Percentiles rank a stretch among this genome's conserved stretches.
phyloP scores from a whole-genome alignment of 2,888 invertebrate species.

The Syrista parreyssii region DNA sequence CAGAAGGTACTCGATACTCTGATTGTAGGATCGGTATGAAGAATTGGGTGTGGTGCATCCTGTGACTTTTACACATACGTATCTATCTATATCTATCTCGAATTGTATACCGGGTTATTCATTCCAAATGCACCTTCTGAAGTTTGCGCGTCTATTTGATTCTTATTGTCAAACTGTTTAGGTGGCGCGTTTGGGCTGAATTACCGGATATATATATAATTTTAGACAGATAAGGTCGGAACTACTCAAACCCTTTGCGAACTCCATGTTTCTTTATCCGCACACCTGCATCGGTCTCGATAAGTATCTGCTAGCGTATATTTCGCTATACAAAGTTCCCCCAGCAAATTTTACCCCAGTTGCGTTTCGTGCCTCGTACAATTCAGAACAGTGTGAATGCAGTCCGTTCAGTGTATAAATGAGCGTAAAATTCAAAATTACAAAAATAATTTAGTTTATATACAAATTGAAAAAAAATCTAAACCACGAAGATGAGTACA shows the following conservation, averaged over 20 bases:
- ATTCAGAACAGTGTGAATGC: not conserved
- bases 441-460: no score
- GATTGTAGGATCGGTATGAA: not conserved
- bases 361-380: not conserved
- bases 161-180: no score
- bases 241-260: not conserved
- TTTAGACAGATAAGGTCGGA: not conserved
- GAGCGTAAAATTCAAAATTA: not conserved
- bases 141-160: not conserved
- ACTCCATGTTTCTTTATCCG: not conserved
- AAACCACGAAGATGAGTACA: not conserved
- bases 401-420: not conserved
- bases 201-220: not conserved
- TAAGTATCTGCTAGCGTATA: not conserved
- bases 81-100: not conserved
- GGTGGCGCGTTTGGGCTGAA: not conserved
- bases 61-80: not conserved
- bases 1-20: not conserved
- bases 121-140: not conserved
- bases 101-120: not conserved
- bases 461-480: not conserved
- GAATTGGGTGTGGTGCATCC: not conserved
- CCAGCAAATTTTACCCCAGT: not conserved
- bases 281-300: not conserved
- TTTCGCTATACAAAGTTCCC: not conserved